Base-by-base conservation (phyloP, 2,797 vertebrate genomes). In the Chrysocyon brachyurus region DNA sequence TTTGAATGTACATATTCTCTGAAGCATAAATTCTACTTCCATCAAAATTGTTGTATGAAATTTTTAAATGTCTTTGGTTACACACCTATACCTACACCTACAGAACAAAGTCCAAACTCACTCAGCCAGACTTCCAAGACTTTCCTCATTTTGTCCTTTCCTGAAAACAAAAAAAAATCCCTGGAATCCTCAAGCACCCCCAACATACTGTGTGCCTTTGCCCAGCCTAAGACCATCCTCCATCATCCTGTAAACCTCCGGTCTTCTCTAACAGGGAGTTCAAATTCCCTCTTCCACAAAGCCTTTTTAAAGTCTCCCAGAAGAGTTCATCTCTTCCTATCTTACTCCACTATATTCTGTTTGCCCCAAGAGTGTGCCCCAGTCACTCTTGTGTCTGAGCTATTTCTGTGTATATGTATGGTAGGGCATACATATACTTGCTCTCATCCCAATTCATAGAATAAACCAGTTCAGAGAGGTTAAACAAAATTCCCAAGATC, bases 11-110 rank as follows among this genome's bases (percentile, higher is more conserved):
- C 59, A 36, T 56, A 77, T 95, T 70, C 66, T 31, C 73, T 81
- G 68, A 91, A 31, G 33, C 63, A 33, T 49, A 84, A 89, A 91
- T 73, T 93, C 21, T 10, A 92, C 54, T 94, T 96, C 28, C 78
- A 75, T 26, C 68, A 94, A 94, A 94, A 90, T 63, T 66, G 68
- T 52, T 79, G 68, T 52, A 46, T 40, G 28, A 94, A 66, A 89
- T 82, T 87, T 83, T 93, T 26, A 59, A 73, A 66, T 40, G 73
- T 68, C 52, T 63, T 66, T 4, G 3, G 26, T 83, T 75, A 22
- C n/a, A 77, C 36, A 70, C 83, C 19, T 68, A 68, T 9, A 33
- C 17, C 66, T 68, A 46, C 85, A 73, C 21, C 22, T 82, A 96
- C 5, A 73, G n/a, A 92, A 57, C 24, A 83, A 78, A 85, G 28